Evolutionary conservation across 2,113 vertebrate species (phyloP), one percentile per base, ranked within the genome.

Genomic region (Procavia capensis): DNA sequence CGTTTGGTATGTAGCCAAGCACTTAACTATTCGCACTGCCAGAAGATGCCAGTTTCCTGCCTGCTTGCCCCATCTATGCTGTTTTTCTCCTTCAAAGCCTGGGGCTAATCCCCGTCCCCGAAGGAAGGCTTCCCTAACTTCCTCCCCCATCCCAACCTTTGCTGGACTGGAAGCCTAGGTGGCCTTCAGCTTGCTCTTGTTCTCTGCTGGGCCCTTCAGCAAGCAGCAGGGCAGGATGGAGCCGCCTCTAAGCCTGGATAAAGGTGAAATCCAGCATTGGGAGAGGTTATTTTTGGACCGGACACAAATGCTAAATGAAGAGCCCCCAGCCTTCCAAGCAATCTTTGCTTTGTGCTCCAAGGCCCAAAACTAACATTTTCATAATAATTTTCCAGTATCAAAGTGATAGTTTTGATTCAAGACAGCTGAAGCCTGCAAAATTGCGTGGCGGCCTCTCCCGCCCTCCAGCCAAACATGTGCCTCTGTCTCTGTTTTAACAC

Each of bases 281-380:
- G 97, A 98, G 97, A 98, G 98, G 98, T 96, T 98, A 98, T 98
- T 99, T 98, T 98, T 99, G 98, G 98, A 98, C 96, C 91, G 80
- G 93, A 95, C 83, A 93, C 97, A 98, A 98, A 96, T 96, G 93
- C 95, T 98, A 90, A 97, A 97, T 97, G 97, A 99, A 98, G 98
- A 92, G 86, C 94, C 85, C 96, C 95, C 80, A 50, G 96, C 94
- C 88, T 96, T 97, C 96, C 97, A 97, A 95, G 96, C 96, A 80
- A 93, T 96, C 97, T 97, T 96, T 96, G 91, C 97, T 96, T 97
- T 97, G 97, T 94, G 93, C 96, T 97, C 81, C 95, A 92, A 98
- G 98, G 97, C 98, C 98, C 99, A 99, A 99, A 98, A 98, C 98
- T 98, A 99, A 99, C 98, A 99, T 99, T 99, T 99, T 99, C 98